Percentiles rank a stretch among this genome's conserved stretches.
These are phyloP conservation scores for Neosalanx taihuensis DNA, from an alignment of 2,797 vertebrate genomes.

Conservation along the genomic window DNA sequence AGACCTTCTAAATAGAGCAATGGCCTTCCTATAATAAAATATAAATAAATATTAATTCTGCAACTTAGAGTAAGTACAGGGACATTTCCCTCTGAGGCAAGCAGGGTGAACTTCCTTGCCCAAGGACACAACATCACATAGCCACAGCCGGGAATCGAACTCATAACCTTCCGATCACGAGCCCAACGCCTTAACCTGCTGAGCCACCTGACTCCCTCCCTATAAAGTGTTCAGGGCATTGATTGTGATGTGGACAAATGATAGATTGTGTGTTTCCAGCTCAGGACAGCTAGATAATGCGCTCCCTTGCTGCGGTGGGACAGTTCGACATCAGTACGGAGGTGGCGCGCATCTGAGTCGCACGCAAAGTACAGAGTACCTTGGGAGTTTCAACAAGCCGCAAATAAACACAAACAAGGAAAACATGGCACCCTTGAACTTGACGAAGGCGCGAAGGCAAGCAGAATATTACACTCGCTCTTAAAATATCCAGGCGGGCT, in stretches of 20 bases:
- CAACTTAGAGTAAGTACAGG: too few relatives aligned
- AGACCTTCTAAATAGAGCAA: not conserved
- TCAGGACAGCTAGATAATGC: not conserved
- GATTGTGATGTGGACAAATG: too few relatives aligned
- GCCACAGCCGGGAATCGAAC: too few relatives aligned
- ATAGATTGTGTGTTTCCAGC: slow-evolving; percentile 10
- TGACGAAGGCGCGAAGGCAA: not conserved
- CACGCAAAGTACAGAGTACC: slow-evolving; percentile 2
- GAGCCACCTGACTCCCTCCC: too few relatives aligned
- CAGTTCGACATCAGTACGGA: not conserved
- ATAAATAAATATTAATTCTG: too few relatives aligned
- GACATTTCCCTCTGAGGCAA: too few relatives aligned
- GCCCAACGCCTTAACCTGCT: too few relatives aligned
- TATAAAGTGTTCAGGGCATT: too few relatives aligned
- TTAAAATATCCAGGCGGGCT: not conserved
- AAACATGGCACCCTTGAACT: not conserved
- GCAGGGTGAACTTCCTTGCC: too few relatives aligned
- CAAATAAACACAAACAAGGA: slow-evolving; percentile 6
- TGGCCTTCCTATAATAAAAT: too few relatives aligned
- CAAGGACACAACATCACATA: too few relatives aligned
- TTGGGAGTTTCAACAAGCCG: slow-evolving; percentile 1
- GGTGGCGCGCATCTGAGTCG: not conserved
- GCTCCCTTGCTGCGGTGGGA: not conserved
- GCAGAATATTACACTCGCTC: slow-evolving; percentile 1
- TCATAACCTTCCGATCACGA: too few relatives aligned